These are phyloP conservation scores for Scaptomyza graminum DNA, from an alignment of 1,140 invertebrate species.

Conservation along the genomic window DNA sequence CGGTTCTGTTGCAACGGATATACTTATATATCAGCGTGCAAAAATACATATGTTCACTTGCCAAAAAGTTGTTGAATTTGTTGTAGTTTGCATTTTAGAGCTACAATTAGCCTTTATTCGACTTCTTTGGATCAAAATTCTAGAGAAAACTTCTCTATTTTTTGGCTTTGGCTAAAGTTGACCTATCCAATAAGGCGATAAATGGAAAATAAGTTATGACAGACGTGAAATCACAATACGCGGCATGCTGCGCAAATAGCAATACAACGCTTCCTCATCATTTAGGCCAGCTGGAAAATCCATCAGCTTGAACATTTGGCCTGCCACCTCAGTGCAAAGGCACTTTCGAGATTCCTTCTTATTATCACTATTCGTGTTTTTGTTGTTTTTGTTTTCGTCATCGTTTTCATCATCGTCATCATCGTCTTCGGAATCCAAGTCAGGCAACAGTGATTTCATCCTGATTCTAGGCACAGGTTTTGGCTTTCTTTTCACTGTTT, in stretches of 20 bases:
- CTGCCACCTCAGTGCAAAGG: constrained; percentile 15
- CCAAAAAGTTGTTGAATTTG: no score
- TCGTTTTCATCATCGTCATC: neutral
- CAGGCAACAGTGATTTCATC: neutral
- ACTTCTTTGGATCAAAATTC: no score
- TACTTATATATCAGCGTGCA: no score
- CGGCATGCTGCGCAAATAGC: neutral
- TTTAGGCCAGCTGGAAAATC: neutral
- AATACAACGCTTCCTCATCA: neutral
- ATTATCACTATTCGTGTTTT: neutral
- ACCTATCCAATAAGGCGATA: no score
- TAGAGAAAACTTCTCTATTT: no score
- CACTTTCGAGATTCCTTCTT: neutral
- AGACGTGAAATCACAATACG: neutral
- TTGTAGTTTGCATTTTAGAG: no score
- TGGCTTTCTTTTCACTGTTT: neutral
- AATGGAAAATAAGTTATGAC: neutral
- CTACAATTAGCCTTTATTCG: no score
- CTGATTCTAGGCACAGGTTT: neutral
- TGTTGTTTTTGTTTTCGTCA: neutral
- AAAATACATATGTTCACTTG: no score
- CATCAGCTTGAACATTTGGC: constrained; percentile 12
- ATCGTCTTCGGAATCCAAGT: neutral
- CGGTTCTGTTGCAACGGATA: constrained; percentile 30
- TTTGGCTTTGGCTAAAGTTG: no score